Evolutionary conservation across 1,140 invertebrate genomes (phyloP), one percentile per base, ranked within the genome.

Genomic region (Drosophila yakuba): DNA sequence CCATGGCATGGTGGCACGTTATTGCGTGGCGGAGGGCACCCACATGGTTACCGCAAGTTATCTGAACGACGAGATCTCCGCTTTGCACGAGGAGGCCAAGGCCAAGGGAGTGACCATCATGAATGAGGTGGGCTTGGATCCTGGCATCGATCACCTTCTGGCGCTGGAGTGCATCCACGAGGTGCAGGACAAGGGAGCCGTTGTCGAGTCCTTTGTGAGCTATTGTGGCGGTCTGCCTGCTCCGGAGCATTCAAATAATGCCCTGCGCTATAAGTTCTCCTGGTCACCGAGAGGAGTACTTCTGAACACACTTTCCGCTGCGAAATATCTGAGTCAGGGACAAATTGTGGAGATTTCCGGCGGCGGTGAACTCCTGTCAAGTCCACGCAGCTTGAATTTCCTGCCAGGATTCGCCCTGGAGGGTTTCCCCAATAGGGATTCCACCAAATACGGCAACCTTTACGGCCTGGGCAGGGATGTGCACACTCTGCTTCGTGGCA

Each of bases 1-100:
- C 12, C 99, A 99, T 92, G 96, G 96, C 3, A 92, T 95, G 17
- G 95, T 97, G 1, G 98, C 98, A 0, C 95, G 96, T 74, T 94
- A 95, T 32, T 99, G 99, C 84, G 98, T 99, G 39, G 94, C 95
- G 3, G 94, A 96, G 57, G 95, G 95, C 45, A 96, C 95, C 0
- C 97, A 99, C 91, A 96, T 99, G 95, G 98, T 99, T 2, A 99
- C 99, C 0, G 98, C 98, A 0, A 99, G 97, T 60, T 99, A 99
- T 84, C 95, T 97, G 23, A 96, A 96, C 5, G 96, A 97, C 0
- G 95, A 97, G 77, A 96, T 99, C 84, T 95, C 94, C 67, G 94
- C 95, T 1, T 91, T 99, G 3, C 95, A 99, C 78, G 92, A 97
- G 12, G 94, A 94, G 66, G 98, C 98, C 0, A 94, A 95, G 51